Conservation (phyloP, 2,888 invertebrate species). For the Steinernema scapterisci region DNA sequence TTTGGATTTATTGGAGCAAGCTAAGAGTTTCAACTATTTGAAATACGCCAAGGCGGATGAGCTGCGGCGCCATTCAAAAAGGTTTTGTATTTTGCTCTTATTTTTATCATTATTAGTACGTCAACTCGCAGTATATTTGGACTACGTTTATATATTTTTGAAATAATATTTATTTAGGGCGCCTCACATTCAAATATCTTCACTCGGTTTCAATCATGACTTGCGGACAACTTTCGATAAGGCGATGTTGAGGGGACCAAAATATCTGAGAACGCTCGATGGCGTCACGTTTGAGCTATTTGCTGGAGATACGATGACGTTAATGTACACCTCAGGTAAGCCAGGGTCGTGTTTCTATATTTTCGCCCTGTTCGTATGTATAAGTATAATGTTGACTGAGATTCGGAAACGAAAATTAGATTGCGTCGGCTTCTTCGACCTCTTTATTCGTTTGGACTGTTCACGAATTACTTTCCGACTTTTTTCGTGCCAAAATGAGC, state of each 20-base stretch:
- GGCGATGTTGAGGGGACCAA: constrained; percentile 65
- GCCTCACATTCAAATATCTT: constrained; percentile 73
- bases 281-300: constrained; percentile 85
- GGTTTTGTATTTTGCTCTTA: too few species aligned
- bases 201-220: constrained; percentile 74
- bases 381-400: too few species aligned
- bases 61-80: constrained; percentile 24
- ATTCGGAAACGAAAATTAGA: too few species aligned
- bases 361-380: too few species aligned
- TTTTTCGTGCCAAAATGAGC: too few species aligned
- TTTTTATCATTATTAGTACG: too few species aligned
- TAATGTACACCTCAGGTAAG: constrained; percentile 79
- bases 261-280: constrained; percentile 73
- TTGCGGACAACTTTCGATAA: constrained; percentile 68
- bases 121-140: not conserved
- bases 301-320: constrained; percentile 86
- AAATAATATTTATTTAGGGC: constrained; percentile 55
- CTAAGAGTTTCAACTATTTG: constrained; percentile 51
- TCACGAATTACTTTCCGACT: too few species aligned
- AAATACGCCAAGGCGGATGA: constrained; percentile 54
- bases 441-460: too few species aligned
- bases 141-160: too few species aligned
- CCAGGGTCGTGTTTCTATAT: too few species aligned
- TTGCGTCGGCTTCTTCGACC: too few species aligned
- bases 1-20: constrained; percentile 48